phyloP scores from a whole-genome alignment of 2,888 invertebrate species.

The Cryptocheilus praepositus region DNA sequence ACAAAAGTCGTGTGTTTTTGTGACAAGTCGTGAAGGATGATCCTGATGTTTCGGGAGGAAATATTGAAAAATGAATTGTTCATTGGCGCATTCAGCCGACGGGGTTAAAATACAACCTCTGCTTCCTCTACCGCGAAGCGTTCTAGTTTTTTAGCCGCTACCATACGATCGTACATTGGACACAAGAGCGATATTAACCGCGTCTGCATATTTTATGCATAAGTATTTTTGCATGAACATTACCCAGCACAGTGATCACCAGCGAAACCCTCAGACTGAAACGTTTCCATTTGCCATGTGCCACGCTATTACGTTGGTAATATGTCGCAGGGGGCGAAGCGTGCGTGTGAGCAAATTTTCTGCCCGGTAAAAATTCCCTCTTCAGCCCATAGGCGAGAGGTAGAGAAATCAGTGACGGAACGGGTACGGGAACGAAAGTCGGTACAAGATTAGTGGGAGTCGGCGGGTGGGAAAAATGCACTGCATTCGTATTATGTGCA shows the following conservation, averaged over 20 bases:
- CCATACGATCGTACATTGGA: too few species aligned
- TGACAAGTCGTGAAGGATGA: constrained; percentile 53
- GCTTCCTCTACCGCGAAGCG: too few species aligned
- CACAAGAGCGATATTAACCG: too few species aligned
- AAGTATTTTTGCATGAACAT: too few species aligned
- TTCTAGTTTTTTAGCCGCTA: too few species aligned
- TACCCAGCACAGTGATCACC: too few species aligned
- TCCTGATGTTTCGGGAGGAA: constrained; percentile 39
- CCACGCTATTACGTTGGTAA: too few species aligned
- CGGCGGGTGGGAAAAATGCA: constrained; percentile 41
- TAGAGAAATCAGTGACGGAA: constrained; percentile 47
- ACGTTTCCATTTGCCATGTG: too few species aligned
- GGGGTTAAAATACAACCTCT: too few species aligned
- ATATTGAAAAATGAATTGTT: constrained; percentile 62
- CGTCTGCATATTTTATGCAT: too few species aligned
- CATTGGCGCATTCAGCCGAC: constrained; percentile 35
- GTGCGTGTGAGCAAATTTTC: constrained; percentile 24
- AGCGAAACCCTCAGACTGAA: too few species aligned
- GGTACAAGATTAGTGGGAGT: constrained; percentile 47
- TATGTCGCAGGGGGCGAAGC: too few species aligned
- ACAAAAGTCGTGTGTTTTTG: constrained; percentile 57
- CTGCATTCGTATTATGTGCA: constrained; percentile 56
- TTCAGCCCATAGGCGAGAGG: constrained; percentile 27
- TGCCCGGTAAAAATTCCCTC: constrained; percentile 37
- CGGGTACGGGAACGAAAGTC: constrained; percentile 37